Percentiles rank a stretch among this genome's conserved stretches.
Conservation (phyloP, 2,888 invertebrate species). For the Agrotis puta region DNA sequence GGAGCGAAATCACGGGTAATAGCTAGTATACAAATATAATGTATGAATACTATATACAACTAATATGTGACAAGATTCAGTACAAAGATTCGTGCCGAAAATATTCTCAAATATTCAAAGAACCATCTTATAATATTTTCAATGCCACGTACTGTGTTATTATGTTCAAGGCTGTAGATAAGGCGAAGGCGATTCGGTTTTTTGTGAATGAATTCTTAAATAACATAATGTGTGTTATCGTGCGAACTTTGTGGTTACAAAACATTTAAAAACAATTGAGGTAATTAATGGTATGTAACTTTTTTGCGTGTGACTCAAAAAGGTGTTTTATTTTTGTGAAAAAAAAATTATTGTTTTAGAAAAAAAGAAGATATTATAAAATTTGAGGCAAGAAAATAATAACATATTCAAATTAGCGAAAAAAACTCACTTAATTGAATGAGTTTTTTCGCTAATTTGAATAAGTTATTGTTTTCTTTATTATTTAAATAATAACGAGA, state of each 20-base stretch:
- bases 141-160: constrained; percentile 63
- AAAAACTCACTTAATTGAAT: no score
- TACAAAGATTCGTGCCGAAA: constrained; percentile 35
- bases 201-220: constrained; percentile 53
- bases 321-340: not conserved
- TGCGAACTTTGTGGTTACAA: constrained; percentile 57
- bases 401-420: no score
- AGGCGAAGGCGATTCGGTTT: constrained; percentile 54
- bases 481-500: not conserved
- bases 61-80: constrained; percentile 5
- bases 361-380: not conserved
- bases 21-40: no score
- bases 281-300: constrained; percentile 25
- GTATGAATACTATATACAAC: no score
- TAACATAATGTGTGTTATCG: constrained; percentile 53
- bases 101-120: constrained; percentile 44
- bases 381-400: no score
- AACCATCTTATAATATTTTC: constrained; percentile 55
- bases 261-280: constrained; percentile 60
- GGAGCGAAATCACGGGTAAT: no score
- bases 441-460: no score
- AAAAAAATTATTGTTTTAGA: not conserved
- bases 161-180: constrained; percentile 65
- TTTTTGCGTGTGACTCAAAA: constrained; percentile 18
- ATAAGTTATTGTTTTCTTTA: no score